Percentiles rank a stretch among this genome's conserved stretches.
These are phyloP conservation scores for Nezara viridula DNA, from an alignment of 2,888 invertebrate genomes.

Conservation along the genomic window DNA sequence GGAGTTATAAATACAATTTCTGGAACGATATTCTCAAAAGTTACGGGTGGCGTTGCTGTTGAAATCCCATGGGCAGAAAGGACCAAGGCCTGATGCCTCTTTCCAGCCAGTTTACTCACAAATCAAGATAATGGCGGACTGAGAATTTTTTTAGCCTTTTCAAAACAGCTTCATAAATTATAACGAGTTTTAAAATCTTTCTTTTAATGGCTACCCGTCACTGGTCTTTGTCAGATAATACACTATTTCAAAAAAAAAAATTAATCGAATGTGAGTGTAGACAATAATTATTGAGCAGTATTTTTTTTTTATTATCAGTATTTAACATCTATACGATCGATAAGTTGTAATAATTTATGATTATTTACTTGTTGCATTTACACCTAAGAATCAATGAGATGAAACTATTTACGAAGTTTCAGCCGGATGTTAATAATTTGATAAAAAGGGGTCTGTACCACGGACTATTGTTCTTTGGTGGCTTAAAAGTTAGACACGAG, in stretches of 20 bases:
- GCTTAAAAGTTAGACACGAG: too few relatives aligned
- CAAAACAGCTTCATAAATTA: neutral
- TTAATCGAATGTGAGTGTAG: neutral
- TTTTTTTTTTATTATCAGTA: too few relatives aligned
- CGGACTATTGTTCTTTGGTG: too few relatives aligned
- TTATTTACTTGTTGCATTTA: too few relatives aligned
- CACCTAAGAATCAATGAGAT: too few relatives aligned
- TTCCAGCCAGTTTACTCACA: slow-evolving; percentile 12
- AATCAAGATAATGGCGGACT: slow-evolving; percentile 1
- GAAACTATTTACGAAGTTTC: too few relatives aligned
- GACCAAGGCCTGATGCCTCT: neutral
- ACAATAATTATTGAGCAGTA: too few relatives aligned
- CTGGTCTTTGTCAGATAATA: neutral
- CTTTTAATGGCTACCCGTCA: slow-evolving; percentile 4
- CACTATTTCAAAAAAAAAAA: neutral
- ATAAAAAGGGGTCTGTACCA: too few relatives aligned
- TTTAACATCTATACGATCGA: too few relatives aligned
- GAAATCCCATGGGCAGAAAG: neutral
- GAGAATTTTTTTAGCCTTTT: neutral
- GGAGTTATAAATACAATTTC: neutral
- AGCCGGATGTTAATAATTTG: too few relatives aligned
- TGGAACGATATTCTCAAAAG: neutral
- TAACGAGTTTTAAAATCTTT: neutral
- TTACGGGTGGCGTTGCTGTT: neutral
- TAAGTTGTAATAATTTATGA: too few relatives aligned